Evolutionary conservation across 2,797 vertebrate species (phyloP).

Genomic region (Sparidentex hasta): DNA sequence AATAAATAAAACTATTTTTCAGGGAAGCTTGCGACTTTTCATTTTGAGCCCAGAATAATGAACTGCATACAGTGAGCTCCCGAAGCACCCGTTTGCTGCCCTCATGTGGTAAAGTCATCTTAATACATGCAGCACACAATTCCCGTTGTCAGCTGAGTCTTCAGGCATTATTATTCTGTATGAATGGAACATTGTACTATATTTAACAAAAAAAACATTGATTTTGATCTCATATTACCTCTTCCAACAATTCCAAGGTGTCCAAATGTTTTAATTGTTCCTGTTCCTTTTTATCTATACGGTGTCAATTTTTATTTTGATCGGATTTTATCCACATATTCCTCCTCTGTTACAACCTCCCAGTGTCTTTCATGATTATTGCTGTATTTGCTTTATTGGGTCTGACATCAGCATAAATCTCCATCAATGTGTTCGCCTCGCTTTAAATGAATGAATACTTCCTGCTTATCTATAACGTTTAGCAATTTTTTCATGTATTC

Average conservation of each 20-base stretch:
- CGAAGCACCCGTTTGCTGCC: slow-evolving; percentile 34
- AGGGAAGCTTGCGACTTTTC: background rate
- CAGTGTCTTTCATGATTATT: too few relatives aligned
- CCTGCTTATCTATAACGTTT: background rate
- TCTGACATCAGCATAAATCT: too few relatives aligned
- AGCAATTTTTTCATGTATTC: background rate
- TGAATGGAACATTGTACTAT: background rate
- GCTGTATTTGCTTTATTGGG: too few relatives aligned
- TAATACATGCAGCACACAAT: background rate
- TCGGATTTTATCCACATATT: too few relatives aligned
- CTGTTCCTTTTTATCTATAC: background rate
- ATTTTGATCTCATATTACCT: too few relatives aligned
- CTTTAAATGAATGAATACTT: too few relatives aligned
- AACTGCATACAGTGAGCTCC: too few relatives aligned
- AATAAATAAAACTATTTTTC: background rate
- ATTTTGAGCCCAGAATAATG: background rate
- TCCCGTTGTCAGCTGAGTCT: background rate
- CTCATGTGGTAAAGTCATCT: slow-evolving; percentile 7
- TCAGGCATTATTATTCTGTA: background rate
- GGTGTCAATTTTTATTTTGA: too few relatives aligned
- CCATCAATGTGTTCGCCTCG: too few relatives aligned
- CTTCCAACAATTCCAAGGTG: too few relatives aligned
- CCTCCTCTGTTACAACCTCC: too few relatives aligned
- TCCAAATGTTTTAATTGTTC: background rate
- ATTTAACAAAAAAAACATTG: too few relatives aligned